These are phyloP conservation scores for Salmo trutta DNA, from an alignment of 2,797 vertebrate genomes.

Conservation along the genomic window DNA sequence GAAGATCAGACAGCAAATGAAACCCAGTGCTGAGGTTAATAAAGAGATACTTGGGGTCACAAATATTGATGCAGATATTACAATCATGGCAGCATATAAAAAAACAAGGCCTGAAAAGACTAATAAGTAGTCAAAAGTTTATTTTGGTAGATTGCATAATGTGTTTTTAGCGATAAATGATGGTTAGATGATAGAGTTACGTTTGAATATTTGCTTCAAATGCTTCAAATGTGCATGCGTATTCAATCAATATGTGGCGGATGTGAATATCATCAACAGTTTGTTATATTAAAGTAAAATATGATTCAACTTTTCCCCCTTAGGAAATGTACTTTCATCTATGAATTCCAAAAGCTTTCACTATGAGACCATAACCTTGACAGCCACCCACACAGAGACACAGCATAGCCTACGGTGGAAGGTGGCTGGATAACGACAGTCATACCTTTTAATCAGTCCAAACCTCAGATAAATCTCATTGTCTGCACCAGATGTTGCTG, in stretches of 20 bases:
- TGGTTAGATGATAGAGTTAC: neutral
- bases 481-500: constrained; percentile 66
- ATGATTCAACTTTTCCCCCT: neutral
- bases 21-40: constrained; percentile 23
- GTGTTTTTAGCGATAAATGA: neutral
- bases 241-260: neutral
- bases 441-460: constrained; percentile 56
- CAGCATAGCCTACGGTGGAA: constrained; percentile 16
- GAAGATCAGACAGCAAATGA: constrained; percentile 25
- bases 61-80: constrained; percentile 4
- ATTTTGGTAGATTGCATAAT: neutral
- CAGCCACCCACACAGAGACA: constrained; percentile 2
- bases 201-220: neutral
- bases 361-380: neutral
- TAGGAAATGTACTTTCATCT: neutral
- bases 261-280: neutral
- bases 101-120: neutral
- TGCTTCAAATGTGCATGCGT: neutral
- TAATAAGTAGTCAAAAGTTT: neutral
- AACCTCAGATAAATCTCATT: constrained; percentile 51
- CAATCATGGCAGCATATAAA: neutral
- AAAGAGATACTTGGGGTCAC: constrained; percentile 22
- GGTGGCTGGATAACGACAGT: constrained; percentile 42
- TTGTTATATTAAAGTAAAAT: neutral
- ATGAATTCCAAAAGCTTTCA: constrained; percentile 11